Base-by-base conservation (phyloP, 2,113 vertebrate genomes). In the Proterorhinus semilunaris region DNA sequence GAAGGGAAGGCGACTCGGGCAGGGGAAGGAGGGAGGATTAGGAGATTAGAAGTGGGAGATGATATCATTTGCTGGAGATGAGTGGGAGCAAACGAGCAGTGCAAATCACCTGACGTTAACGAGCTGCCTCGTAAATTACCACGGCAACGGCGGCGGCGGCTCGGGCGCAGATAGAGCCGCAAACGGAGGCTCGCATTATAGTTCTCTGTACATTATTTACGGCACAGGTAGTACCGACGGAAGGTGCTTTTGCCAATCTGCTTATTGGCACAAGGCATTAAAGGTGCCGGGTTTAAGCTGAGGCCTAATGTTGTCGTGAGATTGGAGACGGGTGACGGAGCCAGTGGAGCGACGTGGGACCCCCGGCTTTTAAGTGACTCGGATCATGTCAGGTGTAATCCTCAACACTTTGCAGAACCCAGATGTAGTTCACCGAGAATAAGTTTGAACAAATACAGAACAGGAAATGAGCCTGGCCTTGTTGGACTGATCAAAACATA, bases 121-220 rank as follows among this genome's bases (percentile, higher is more conserved):
- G 82, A 92, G 91, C 90, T 86, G 83, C 88, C 92, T 90, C 88
- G 65, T 92, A 92, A 93, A 92, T 93, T 86, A 89, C 84, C 71
- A 83, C 78, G 78, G 84, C 78, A n/a, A 80, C 78, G 67, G 75
- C 64, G 46, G 75, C 83, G 70, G 16, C 54, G 58, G 76, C 72
- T 52, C 55, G 17, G 73, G 76, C 77, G 47, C 48, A 80, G 71
- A 72, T 57, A 21, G 62, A 53, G 62, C 69, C 68, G 53, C 72
- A 65, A 69, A 85, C 68, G 76, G 82, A 78, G 69, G 78, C 72
- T 83, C 48, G 69, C 81, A 78, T 83, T 83, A 82, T 59, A 47
- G 81, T 67, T 68, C 66, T 76, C 69, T 76, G 74, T 47, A 75
- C 72, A 62, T 80, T 87, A 88, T 92, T 92, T 92, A 90, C 75